Evolutionary conservation across 2,888 invertebrate genomes (phyloP).

Genomic region (Nomada hirtipes): DNA sequence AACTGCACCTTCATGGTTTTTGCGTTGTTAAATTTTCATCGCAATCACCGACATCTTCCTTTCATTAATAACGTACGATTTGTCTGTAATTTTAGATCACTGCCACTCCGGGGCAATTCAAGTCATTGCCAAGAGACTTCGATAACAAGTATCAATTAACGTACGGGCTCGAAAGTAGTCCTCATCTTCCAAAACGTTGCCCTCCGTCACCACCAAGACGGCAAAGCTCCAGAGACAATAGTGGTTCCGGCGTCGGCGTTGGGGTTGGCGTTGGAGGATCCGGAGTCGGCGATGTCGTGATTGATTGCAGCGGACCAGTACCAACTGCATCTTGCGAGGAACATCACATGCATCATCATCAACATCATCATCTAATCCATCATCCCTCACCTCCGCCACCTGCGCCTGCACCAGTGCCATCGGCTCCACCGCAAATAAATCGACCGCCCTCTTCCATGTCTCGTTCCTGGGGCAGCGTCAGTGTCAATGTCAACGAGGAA

Average conservation of each 20-base stretch:
- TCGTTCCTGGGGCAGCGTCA: constrained; percentile 86
- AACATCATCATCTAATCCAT: constrained; percentile 71
- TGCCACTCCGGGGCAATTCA: constrained; percentile 85
- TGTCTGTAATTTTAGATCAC: constrained; percentile 73
- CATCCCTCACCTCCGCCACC: constrained; percentile 85
- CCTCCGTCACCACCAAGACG: constrained; percentile 93
- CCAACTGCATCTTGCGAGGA: constrained; percentile 84
- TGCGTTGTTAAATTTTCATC: background rate
- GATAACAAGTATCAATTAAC: constrained; percentile 85
- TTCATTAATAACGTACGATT: background rate
- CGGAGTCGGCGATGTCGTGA: constrained; percentile 80
- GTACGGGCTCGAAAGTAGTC: constrained; percentile 86
- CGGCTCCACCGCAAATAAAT: constrained; percentile 86
- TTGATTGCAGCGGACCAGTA: constrained; percentile 84
- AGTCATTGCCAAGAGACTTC: constrained; percentile 85
- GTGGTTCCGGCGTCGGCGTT: constrained; percentile 65
- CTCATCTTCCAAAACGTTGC: constrained; percentile 90
- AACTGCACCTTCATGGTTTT: too few relatives aligned
- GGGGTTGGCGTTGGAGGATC: constrained; percentile 55
- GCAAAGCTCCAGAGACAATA: constrained; percentile 85
- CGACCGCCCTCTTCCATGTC: constrained; percentile 85
- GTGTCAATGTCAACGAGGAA: constrained; percentile 82
- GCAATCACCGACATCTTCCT: background rate
- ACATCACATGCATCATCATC: constrained; percentile 79
- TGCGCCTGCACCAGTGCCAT: constrained; percentile 88